Conservation (phyloP, 2,113 vertebrate genomes). For the Mesoclemmys tuberculata region DNA sequence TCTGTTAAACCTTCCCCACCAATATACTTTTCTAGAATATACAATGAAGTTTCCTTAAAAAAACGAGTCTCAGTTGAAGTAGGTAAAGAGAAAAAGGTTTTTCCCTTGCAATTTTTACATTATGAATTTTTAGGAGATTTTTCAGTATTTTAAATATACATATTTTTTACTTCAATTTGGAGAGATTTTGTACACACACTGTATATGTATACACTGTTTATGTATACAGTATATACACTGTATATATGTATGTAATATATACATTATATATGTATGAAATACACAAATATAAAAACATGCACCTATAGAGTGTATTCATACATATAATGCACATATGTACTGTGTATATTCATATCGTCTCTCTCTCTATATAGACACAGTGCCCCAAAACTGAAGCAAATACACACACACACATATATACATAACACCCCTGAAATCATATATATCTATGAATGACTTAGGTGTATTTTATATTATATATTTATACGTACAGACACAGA, state of each 20-base stretch:
- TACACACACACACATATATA: rapidly evolving
- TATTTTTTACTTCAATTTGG: not conserved
- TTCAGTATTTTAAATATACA: slow-evolving; percentile 16
- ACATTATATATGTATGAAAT: not conserved
- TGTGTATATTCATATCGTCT: rapidly evolving
- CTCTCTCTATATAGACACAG: not conserved
- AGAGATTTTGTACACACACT: not conserved
- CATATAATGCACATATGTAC: not conserved
- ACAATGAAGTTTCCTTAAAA: slow-evolving; percentile 79
- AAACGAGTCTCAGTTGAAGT: slow-evolving; percentile 53
- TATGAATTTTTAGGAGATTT: slow-evolving; percentile 41
- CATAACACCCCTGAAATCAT: not conserved
- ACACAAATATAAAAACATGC: not conserved
- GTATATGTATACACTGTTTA: not conserved
- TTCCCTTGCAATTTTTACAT: not conserved
- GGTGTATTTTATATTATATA: rapidly evolving
- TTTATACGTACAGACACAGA: rapidly evolving
- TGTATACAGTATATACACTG: not conserved
- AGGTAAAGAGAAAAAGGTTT: slow-evolving; percentile 32
- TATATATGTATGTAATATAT: slow-evolving; percentile 47
- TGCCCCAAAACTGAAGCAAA: not conserved
- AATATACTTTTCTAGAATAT: slow-evolving; percentile 80
- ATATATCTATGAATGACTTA: rapidly evolving
- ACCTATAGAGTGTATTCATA: not conserved
- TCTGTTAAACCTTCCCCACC: slow-evolving; percentile 79